A percentile compares a stretch with the other conserved stretches of the same genome.
phyloP scores from a whole-genome alignment of 2,113 vertebrate species.

The Pelecanoides urinatrix region DNA sequence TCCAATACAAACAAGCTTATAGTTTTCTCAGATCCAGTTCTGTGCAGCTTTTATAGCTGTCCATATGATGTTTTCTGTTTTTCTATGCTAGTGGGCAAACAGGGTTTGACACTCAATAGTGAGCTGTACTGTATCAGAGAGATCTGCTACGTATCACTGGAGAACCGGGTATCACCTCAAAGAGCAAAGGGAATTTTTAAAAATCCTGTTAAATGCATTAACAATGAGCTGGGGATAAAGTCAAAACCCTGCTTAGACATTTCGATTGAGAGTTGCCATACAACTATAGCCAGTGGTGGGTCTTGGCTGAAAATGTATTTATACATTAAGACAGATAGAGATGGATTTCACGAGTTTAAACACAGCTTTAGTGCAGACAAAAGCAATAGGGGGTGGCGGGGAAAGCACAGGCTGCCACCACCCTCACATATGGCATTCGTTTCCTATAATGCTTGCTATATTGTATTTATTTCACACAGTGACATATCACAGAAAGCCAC shows the following conservation, averaged over 20 bases:
- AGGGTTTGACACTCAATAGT: neutral
- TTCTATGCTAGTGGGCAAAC: neutral
- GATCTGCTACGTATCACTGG: neutral
- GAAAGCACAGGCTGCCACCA: conserved; percentile 44
- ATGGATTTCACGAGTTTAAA: conserved; percentile 60
- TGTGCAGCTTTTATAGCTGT: conserved; percentile 3
- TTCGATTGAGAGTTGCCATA: conserved; percentile 19
- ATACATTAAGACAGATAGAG: conserved; percentile 36
- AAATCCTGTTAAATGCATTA: conserved; percentile 24
- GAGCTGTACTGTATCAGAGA: conserved; percentile 6
- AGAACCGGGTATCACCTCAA: neutral
- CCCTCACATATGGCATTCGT: conserved; percentile 61
- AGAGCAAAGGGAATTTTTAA: neutral
- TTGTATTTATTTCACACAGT: conserved; percentile 22
- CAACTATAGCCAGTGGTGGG: conserved; percentile 40
- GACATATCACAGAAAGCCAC: conserved; percentile 28
- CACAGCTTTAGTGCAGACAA: conserved; percentile 44
- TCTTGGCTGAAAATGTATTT: conserved; percentile 52
- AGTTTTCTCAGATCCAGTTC: neutral
- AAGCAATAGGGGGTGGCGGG: conserved; percentile 24
- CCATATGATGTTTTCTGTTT: neutral
- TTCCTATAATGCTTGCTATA: conserved; percentile 30
- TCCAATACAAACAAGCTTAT: neutral
- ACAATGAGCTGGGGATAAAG: conserved; percentile 10
- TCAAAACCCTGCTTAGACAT: conserved; percentile 2